Percentiles rank a stretch among this genome's conserved stretches.
Conservation (phyloP, 92 coral and sea anemone species). For the Heteractis magnifica region DNA sequence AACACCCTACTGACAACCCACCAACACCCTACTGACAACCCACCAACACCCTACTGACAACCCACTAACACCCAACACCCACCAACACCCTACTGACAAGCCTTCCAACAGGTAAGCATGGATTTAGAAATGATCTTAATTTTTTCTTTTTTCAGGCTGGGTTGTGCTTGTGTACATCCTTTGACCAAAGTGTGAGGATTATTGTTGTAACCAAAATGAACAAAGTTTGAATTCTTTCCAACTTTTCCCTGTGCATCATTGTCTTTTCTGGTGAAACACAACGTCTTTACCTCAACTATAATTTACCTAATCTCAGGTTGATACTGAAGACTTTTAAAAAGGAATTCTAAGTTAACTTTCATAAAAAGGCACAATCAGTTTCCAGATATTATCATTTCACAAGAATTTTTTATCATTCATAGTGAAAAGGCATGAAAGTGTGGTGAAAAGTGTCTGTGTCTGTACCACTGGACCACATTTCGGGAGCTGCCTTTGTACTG, state of each 20-base stretch:
- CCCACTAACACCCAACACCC: neutral
- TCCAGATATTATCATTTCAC: no score
- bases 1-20: neutral
- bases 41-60: neutral
- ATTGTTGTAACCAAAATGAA: slow-evolving; percentile 86
- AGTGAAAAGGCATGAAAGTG: no score
- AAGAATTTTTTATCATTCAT: no score
- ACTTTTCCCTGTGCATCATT: neutral
- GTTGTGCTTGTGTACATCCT: slow-evolving; percentile 92
- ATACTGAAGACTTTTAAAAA: no score
- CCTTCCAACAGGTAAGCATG: neutral
- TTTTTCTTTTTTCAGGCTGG: slow-evolving; percentile 77
- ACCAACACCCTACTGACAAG: neutral
- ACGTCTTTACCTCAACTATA: neutral
- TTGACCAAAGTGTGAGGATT: slow-evolving; percentile 92
- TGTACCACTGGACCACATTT: no score
- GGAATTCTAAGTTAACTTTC: no score
- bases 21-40: neutral
- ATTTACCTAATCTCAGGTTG: no score
- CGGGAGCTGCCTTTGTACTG: no score
- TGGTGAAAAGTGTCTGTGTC: no score
- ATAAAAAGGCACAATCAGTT: no score
- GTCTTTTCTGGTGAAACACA: neutral
- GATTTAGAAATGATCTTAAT: neutral
- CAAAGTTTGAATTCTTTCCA: slow-evolving; percentile 40